A percentile compares a stretch with the other conserved stretches of the same genome.
Conservation (phyloP, 2,113 vertebrate genomes). For the Erpornis zantholeuca region DNA sequence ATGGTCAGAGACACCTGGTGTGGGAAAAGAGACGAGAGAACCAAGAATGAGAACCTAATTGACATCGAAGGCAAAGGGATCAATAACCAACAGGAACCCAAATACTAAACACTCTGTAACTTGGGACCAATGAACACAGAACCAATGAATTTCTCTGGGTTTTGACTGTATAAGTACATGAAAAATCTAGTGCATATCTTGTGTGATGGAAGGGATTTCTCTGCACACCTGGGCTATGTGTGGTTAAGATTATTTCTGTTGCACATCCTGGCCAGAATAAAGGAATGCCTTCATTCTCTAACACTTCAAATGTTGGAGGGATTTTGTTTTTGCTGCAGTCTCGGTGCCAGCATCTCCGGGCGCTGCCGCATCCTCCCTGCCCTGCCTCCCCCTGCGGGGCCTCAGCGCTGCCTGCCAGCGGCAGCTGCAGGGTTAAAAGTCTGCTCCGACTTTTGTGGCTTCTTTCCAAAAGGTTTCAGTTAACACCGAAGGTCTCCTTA, state of each 20-base stretch:
- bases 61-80: rapidly evolving
- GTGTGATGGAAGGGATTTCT: background rate
- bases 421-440: conserved; percentile 61
- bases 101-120: too few relatives aligned
- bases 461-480: conserved; percentile 74
- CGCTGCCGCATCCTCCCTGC: background rate
- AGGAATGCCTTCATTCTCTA: background rate
- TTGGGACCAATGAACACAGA: background rate
- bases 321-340: background rate
- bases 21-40: background rate
- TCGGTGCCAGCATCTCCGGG: rapidly evolving
- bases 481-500: conserved; percentile 73
- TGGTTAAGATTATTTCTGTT: background rate
- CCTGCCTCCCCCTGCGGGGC: background rate
- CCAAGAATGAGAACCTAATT: rapidly evolving
- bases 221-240: rapidly evolving
- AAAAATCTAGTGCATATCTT: rapidly evolving
- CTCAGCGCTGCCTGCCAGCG: background rate
- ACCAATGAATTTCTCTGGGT: background rate
- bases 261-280: background rate
- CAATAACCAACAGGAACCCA: background rate
- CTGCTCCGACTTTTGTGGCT: conserved; percentile 56
- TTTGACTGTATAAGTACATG: rapidly evolving
- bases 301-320: background rate
- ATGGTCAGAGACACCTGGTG: too few relatives aligned